Base-by-base conservation (phyloP, 2,888 invertebrate species). In the Mythimna ferrago region DNA sequence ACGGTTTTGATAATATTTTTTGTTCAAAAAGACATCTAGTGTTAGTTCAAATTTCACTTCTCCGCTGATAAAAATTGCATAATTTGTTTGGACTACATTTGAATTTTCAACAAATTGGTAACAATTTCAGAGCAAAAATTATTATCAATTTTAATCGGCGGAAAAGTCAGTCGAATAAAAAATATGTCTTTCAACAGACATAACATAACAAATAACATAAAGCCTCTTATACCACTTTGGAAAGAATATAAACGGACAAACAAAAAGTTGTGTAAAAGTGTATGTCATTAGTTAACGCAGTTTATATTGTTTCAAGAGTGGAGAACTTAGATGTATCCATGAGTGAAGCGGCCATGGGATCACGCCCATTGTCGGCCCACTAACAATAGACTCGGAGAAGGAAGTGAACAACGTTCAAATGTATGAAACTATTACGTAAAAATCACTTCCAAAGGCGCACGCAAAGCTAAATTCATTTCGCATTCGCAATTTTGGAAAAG, bases 391-490 rank as follows among this genome's bases (percentile, higher is more conserved):
- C 71, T 75, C 26, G 11, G 62, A 83, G 65, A 44, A 76, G 85
- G 86, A 86, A 85, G 83, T 85, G 76, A 74, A 74, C 81, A 78
- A 75, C 56, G 81, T 71, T 76, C 76, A 77, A 76, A 82, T 78
- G 71, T 72, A 69, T 76, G 61, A 79, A 75, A 78, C 80, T 76
- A 81, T 86, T 86, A 86, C 79, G 86, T 86, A 84, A 81, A 76
- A 75, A 74, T 85, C 87, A 89, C 85, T 88, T 87, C 86, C 77
- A 57, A 72, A 89, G 92, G 92, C 93, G 93, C 91, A 93, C 92
- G 91, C 91, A 90, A 92, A 93, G 91, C 87, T 87, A 90, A 91
- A 90, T 79, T 87, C 80, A 87, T 78, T 88, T 89, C 89, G 87
- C 89, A 85, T 73, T 84, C 71, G 89, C 89, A 85, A 79, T 81